Percentiles rank a stretch among this genome's conserved stretches.
phyloP scores from a whole-genome alignment of 2,888 invertebrate genomes.

The Drosophila hawaiiensis region DNA sequence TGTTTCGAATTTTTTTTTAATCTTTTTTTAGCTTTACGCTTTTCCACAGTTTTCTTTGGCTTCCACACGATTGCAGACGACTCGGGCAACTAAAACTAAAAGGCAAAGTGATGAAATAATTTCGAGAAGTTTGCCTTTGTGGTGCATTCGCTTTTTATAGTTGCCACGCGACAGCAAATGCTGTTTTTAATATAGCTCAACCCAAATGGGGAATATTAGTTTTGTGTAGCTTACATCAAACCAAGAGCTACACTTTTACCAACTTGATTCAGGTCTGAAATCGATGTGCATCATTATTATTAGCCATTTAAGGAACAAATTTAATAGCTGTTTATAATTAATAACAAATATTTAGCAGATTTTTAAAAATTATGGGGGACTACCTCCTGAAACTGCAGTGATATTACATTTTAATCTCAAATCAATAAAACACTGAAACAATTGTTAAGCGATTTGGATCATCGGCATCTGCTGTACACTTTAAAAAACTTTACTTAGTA shows the following conservation, averaged over 20 bases:
- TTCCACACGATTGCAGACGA: conserved; percentile 74
- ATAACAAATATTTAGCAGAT: background rate
- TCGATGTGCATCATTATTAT: background rate
- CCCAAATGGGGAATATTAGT: conserved; percentile 20
- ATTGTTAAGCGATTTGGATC: background rate
- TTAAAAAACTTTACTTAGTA: background rate
- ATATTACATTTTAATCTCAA: background rate
- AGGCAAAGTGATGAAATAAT: conserved; percentile 61
- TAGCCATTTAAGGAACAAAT: rapidly evolving
- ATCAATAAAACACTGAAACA: background rate
- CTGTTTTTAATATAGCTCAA: conserved; percentile 6
- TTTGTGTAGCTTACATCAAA: background rate
- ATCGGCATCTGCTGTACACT: background rate
- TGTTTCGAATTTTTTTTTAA: background rate
- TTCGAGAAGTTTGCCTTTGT: conserved; percentile 77
- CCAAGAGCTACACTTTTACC: background rate
- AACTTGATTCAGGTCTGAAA: no score
- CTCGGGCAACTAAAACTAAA: conserved; percentile 65
- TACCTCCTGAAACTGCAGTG: background rate
- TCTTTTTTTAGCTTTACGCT: conserved; percentile 18
- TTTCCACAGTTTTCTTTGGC: conserved; percentile 47
- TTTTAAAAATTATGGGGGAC: background rate
- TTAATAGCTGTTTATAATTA: background rate
- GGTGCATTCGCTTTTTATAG: conserved; percentile 61
- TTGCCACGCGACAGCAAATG: conserved; percentile 34